Evolutionary conservation across 30 jellyfish, hydroid and myxozoan species (phyloP), one percentile per base, ranked within the genome.

Genomic region (Turritopsis dohrnii): DNA sequence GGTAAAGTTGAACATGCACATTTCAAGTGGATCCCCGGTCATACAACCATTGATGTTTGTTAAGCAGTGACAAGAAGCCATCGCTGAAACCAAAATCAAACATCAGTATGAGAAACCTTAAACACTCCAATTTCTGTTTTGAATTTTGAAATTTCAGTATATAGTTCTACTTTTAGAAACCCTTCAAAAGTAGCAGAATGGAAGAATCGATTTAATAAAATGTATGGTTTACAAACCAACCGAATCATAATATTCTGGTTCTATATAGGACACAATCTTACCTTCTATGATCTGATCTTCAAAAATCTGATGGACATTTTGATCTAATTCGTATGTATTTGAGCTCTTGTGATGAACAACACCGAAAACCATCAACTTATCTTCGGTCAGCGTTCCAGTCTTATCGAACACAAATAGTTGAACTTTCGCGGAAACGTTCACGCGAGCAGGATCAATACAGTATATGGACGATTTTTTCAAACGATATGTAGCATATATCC

Each of bases 351-450:
- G 22, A 1, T 26, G 84, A 29, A 25, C 54, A 18, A 85, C 85
- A 25, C 89, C 88, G 18, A 24, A 28, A 60, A 85, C 92, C 16
- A 27, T 22, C 31, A 85, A 54, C 28, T 65, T 28, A 60, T 85
- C 88, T 41, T 82, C 93, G 21, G 95, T 87, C 26, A 87, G 53
- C 9, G 95, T 87, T 72, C 95, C 95, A 0, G 95, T 87, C 84
- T 87, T 87, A 53, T 87, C 95, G 24, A 87, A 73, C 22, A 89
- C 90, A 69, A 87, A 53, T 20, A 81, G 85, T 20, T 80, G 82
- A 18, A 82, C 8, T 8, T 80, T 66, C 18, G 89, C 95, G 41
- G 87, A 65, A 22, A 83, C 41, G 66, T 71, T 87, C 1, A 87
- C 76, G 21, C 93, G 87, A 21, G 84, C 85, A 31, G 88, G 80